A percentile compares a stretch with the other conserved stretches of the same genome.
Evolutionary conservation across 2,113 vertebrate species (phyloP).

Genomic region (Aix galericulata): DNA sequence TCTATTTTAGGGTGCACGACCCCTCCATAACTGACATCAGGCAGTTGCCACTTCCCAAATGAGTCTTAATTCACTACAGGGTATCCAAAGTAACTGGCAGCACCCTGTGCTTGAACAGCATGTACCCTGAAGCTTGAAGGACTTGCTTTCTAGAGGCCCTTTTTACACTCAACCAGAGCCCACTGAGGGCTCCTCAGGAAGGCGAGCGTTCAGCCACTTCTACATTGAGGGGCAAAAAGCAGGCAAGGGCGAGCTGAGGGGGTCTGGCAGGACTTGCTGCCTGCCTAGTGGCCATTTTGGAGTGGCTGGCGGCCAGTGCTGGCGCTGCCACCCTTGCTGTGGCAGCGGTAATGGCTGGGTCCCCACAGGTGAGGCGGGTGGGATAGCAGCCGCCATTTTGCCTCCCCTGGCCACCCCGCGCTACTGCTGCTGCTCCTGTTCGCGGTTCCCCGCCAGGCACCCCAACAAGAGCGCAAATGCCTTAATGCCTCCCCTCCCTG

Average conservation of each 20-base stretch:
- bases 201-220: background rate
- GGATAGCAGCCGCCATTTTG: fast-evolving
- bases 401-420: background rate
- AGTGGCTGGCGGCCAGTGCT: background rate
- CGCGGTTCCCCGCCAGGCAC: fast-evolving
- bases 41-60: background rate
- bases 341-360: background rate
- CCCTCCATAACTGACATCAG: background rate
- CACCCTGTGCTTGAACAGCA: fast-evolving
- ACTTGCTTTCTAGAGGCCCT: no score
- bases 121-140: fast-evolving
- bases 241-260: background rate
- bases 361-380: fast-evolving
- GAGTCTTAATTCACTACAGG: fast-evolving
- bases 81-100: background rate
- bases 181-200: background rate
- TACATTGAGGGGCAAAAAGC: fast-evolving
- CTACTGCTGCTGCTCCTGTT: no score
- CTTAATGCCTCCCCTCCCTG: background rate
- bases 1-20: fast-evolving
- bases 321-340: background rate
- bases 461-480: background rate
- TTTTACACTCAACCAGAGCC: background rate
- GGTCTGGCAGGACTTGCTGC: background rate
- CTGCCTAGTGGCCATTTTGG: background rate